A percentile compares a stretch with the other conserved stretches of the same genome.
These are phyloP conservation scores for Mythimna lalbum DNA, from an alignment of 2,888 invertebrate genomes.

Conservation along the genomic window DNA sequence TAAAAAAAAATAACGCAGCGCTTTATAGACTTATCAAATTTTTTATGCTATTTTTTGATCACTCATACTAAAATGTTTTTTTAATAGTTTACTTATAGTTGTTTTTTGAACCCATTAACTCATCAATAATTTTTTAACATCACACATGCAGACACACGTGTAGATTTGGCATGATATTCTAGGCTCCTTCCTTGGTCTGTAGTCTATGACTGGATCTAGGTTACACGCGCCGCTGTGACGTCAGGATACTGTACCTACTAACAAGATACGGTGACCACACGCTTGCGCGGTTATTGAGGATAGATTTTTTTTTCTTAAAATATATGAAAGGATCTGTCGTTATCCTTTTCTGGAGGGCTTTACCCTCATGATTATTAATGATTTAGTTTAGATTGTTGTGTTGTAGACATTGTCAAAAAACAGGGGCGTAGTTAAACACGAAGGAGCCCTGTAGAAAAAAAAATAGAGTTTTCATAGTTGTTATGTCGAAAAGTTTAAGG, in stretches of 20 bases:
- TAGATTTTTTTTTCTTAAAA: background rate
- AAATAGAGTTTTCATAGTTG: too few species aligned
- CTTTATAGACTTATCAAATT: too few species aligned
- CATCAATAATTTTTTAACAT: too few species aligned
- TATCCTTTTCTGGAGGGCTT: background rate
- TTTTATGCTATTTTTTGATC: too few species aligned
- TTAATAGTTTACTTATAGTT: background rate
- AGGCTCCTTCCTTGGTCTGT: conserved; percentile 41
- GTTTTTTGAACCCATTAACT: background rate
- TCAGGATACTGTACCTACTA: conserved; percentile 51
- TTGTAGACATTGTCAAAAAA: too few species aligned
- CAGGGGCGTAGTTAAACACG: too few species aligned
- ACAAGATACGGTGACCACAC: conserved; percentile 45
- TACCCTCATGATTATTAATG: too few species aligned
- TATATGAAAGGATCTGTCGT: background rate
- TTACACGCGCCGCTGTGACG: conserved; percentile 75
- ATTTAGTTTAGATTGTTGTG: background rate
- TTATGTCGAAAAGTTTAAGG: too few species aligned
- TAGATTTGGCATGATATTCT: conserved; percentile 40
- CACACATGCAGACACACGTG: too few species aligned
- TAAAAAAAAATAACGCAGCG: too few species aligned
- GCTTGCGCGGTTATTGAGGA: conserved; percentile 6
- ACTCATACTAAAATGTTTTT: too few species aligned
- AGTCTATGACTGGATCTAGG: conserved; percentile 70
- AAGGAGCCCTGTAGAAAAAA: too few species aligned